These are phyloP conservation scores for Trachythela sp. DNA, from an alignment of 64 coral and sea anemone genomes.

Conservation along the genomic window DNA sequence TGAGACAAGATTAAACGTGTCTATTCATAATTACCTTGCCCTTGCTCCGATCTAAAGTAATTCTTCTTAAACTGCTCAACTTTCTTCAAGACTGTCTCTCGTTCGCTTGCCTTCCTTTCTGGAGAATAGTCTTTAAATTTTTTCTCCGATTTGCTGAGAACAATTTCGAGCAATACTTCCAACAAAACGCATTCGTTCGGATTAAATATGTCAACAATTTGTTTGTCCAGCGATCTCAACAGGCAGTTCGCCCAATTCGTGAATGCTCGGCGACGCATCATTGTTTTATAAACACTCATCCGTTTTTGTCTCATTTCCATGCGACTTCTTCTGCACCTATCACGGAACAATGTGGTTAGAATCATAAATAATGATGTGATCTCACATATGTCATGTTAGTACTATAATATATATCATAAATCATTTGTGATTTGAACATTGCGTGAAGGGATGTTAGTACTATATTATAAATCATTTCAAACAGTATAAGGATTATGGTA, in stretches of 20 bases:
- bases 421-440: background rate
- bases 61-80: background rate
- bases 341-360: background rate
- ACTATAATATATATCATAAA: background rate
- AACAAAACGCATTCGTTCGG: constrained; percentile 41
- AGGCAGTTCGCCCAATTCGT: constrained; percentile 83
- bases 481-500: background rate
- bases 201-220: constrained; percentile 57
- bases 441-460: background rate
- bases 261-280: constrained; percentile 68
- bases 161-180: constrained; percentile 43
- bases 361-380: background rate
- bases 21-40: background rate
- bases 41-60: background rate
- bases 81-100: constrained; percentile 16
- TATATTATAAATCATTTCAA: background rate
- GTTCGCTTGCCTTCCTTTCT: constrained; percentile 33
- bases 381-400: no score
- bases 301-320: background rate
- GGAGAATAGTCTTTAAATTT: constrained; percentile 24
- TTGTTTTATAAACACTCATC: constrained; percentile 43
- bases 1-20: background rate
- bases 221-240: constrained; percentile 7
- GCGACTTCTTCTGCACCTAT: background rate
- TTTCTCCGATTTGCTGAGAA: constrained; percentile 21